A percentile compares a stretch with the other conserved stretches of the same genome.
Conservation (phyloP, 2,113 vertebrate genomes). For the Bostrychus sinensis region DNA sequence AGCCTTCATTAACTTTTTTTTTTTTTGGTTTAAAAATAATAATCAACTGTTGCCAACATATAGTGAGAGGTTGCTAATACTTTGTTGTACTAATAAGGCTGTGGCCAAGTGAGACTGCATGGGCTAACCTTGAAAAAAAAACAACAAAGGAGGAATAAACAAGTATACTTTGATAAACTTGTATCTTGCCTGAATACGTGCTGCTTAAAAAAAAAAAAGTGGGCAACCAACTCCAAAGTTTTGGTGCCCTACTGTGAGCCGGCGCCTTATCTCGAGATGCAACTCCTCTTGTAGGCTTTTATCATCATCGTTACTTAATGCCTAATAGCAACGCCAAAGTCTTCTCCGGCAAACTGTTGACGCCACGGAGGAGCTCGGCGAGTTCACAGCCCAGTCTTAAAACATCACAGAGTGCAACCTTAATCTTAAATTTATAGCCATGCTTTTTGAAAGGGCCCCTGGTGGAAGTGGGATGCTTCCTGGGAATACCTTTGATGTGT, state of each 20-base stretch:
- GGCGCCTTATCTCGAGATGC: not conserved
- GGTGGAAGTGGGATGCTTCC: not conserved
- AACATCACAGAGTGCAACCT: conserved; percentile 3
- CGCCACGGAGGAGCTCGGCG: conserved; percentile 17
- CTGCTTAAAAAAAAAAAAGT: not conserved
- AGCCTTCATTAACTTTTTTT: not conserved
- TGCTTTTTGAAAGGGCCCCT: conserved; percentile 9
- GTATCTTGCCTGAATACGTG: too few relatives aligned
- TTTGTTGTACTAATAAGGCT: not conserved
- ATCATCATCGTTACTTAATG: conserved; percentile 12
- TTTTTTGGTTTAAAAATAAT: not conserved
- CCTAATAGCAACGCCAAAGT: not conserved
- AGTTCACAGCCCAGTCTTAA: conserved; percentile 6
- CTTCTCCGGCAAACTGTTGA: conserved; percentile 1
- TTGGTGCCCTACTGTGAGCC: not conserved
- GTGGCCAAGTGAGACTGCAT: not conserved
- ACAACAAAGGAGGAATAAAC: not conserved
- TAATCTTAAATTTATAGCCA: conserved; percentile 12
- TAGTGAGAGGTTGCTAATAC: not conserved
- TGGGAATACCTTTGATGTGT: conserved; percentile 10
- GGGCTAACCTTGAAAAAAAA: not conserved
- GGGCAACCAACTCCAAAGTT: not conserved
- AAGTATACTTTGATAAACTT: too few relatives aligned
- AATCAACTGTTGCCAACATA: not conserved
- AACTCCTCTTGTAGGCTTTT: conserved; percentile 9